Percentiles rank a stretch among this genome's conserved stretches.
Evolutionary conservation across 92 coral and sea anemone genomes (phyloP).

Genomic region (Ricordea florida): DNA sequence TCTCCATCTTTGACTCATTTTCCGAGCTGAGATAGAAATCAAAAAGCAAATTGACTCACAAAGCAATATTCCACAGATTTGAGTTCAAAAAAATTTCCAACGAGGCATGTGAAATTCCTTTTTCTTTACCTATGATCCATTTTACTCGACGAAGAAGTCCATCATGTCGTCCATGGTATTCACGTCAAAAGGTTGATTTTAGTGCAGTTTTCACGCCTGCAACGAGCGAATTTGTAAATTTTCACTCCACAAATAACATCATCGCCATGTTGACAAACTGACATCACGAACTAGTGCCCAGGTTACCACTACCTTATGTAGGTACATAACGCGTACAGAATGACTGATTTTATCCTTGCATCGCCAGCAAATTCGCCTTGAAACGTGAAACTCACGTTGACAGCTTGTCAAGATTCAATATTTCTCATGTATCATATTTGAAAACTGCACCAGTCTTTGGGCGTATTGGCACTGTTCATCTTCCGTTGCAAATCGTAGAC

Average conservation of each 20-base stretch:
- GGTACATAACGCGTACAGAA: background rate
- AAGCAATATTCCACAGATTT: slow-evolving; percentile 3
- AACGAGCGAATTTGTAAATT: background rate
- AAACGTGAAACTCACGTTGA: background rate
- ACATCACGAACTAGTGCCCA: slow-evolving; percentile 58
- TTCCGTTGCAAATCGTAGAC: too few species aligned
- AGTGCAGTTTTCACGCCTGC: slow-evolving; percentile 15
- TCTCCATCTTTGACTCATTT: slow-evolving; percentile 13
- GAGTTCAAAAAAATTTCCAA: too few species aligned
- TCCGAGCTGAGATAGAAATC: background rate
- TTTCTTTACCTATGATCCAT: too few species aligned
- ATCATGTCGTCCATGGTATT: background rate
- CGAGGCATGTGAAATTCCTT: too few species aligned
- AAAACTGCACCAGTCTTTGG: too few species aligned
- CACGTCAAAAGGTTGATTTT: background rate
- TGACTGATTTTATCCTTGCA: too few species aligned
- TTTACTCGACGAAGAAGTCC: background rate
- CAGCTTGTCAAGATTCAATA: too few species aligned
- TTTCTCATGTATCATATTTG: too few species aligned
- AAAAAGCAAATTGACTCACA: slow-evolving; percentile 1
- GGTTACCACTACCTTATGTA: background rate
- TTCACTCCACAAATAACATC: slow-evolving; percentile 53
- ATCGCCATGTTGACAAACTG: slow-evolving; percentile 76
- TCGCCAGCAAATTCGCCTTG: background rate
- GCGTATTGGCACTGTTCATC: too few species aligned